phyloP scores from a whole-genome alignment of 2,113 vertebrate species.

The Mus pahari region DNA sequence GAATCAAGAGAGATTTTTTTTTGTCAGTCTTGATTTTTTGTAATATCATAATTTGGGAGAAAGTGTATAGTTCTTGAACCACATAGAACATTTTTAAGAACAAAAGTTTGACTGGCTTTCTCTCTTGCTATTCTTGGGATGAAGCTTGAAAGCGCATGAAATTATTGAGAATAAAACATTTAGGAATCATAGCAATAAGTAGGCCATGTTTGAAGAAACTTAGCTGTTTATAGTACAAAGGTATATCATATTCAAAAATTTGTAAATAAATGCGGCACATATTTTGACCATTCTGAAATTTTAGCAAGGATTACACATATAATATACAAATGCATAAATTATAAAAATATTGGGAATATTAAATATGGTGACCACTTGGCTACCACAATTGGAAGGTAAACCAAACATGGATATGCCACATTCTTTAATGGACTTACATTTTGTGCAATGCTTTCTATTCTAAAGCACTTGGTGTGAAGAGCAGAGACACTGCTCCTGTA shows the following conservation, averaged over 20 bases:
- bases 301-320: background rate
- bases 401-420: background rate
- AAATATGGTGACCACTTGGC: background rate
- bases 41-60: background rate
- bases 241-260: background rate
- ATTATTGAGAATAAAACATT: background rate
- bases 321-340: background rate
- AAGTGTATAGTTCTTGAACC: background rate
- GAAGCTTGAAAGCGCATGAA: background rate
- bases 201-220: background rate
- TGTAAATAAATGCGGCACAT: background rate
- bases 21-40: no score
- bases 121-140: background rate
- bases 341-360: background rate
- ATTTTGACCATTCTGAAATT: background rate
- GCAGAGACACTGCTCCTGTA: background rate
- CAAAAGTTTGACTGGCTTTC: background rate
- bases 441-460: background rate
- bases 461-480: background rate
- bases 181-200: background rate
- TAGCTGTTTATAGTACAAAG: background rate
- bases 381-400: background rate
- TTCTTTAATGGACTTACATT: background rate
- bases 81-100: background rate
- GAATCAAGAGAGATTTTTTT: background rate